Conservation (phyloP, 2,113 vertebrate genomes). For the Malurus cyaneus region DNA sequence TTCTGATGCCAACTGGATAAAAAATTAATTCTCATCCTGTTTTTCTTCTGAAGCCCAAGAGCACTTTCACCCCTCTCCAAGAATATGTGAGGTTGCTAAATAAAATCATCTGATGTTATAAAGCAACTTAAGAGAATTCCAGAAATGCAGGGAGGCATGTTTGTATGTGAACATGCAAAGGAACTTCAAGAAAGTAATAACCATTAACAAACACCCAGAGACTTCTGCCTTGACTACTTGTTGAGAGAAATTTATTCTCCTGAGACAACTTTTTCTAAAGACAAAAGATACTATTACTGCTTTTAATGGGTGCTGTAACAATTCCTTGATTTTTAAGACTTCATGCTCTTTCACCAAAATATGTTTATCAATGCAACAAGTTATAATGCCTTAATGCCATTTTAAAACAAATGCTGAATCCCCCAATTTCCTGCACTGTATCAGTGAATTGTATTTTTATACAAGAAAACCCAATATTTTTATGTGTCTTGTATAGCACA, state of each 20-base stretch:
- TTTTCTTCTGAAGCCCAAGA: constrained; percentile 21
- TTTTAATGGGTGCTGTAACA: background rate
- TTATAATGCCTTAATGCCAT: background rate
- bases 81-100: background rate
- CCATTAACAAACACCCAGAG: background rate
- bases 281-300: background rate
- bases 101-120: background rate
- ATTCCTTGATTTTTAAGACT: background rate
- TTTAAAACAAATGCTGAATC: background rate
- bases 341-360: background rate
- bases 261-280: background rate
- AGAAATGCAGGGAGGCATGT: background rate
- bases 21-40: constrained; percentile 2
- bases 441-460: background rate
- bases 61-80: background rate
- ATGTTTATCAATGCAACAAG: background rate
- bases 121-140: background rate
- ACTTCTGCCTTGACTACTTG: background rate
- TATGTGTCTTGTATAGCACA: background rate
- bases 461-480: background rate
- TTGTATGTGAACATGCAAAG: background rate
- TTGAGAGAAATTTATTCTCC: background rate
- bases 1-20: constrained; percentile 17
- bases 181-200: background rate
- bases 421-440: background rate